phyloP scores from a whole-genome alignment of 1,140 invertebrate genomes.

The Pomacea maculata region DNA sequence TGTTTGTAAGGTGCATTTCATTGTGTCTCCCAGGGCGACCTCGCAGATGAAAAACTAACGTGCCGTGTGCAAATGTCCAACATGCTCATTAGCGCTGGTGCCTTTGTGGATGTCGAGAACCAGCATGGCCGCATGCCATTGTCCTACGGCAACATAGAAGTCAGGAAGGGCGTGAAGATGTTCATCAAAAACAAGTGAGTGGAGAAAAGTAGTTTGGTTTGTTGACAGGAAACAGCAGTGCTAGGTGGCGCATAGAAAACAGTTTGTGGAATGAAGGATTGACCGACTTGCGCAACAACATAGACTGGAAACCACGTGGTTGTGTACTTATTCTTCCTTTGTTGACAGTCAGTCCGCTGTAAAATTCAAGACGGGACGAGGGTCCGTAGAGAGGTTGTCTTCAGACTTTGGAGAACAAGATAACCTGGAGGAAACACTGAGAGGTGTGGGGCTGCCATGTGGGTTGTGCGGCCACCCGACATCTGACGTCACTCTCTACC shows the following conservation, averaged over 20 bases:
- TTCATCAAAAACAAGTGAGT: constrained; percentile 8
- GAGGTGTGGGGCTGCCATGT: constrained; percentile 10
- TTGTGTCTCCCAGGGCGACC: too few species aligned
- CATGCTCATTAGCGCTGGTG: constrained; percentile 5
- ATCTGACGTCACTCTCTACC: constrained; percentile 10
- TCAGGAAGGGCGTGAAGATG: neutral
- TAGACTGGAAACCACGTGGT: too few species aligned
- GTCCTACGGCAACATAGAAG: neutral
- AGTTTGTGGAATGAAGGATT: too few species aligned
- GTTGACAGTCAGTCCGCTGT: too few species aligned
- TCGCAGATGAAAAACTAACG: neutral
- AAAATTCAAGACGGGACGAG: too few species aligned
- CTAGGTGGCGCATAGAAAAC: too few species aligned
- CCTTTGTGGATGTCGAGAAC: neutral
- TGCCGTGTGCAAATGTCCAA: constrained; percentile 2
- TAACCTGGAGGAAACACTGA: neutral
- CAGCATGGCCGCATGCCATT: neutral
- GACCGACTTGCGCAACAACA: too few species aligned
- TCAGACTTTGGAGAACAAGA: too few species aligned
- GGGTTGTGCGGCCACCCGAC: constrained; percentile 8
- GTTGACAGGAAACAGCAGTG: too few species aligned
- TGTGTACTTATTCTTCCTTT: too few species aligned
- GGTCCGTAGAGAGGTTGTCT: too few species aligned
- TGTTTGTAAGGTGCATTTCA: too few species aligned
- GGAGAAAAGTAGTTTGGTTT: neutral